Evolutionary conservation across 2,888 invertebrate species (phyloP).

Genomic region (Mayetiola destructor): DNA sequence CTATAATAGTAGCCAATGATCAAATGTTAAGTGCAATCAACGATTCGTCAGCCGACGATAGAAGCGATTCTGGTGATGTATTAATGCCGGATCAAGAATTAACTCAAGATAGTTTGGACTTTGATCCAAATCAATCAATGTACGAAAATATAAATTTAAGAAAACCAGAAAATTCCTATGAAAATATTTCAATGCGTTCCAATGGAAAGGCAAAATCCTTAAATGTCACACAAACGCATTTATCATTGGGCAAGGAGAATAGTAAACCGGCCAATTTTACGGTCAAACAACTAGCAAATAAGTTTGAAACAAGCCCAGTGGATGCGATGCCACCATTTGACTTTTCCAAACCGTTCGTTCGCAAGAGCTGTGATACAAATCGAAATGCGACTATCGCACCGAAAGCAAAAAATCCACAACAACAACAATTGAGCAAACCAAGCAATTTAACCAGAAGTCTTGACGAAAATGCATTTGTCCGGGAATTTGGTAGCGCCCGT

Average conservation of each 20-base stretch:
- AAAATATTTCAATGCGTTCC: constrained; percentile 25
- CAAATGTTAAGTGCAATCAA: background rate
- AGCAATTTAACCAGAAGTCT: constrained; percentile 49
- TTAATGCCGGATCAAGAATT: constrained; percentile 21
- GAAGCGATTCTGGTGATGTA: constrained; percentile 21
- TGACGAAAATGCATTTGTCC: constrained; percentile 58
- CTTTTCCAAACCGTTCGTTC: constrained; percentile 30
- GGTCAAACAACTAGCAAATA: constrained; percentile 46
- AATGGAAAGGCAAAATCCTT: constrained; percentile 4
- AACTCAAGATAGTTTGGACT: constrained; percentile 23
- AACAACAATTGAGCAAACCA: constrained; percentile 42
- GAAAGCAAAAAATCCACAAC: constrained; percentile 38
- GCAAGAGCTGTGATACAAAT: constrained; percentile 13
- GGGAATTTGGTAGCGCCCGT: constrained; percentile 44
- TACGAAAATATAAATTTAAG: constrained; percentile 35
- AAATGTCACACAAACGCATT: background rate
- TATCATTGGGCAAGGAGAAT: background rate
- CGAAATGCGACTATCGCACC: constrained; percentile 38
- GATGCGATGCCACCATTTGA: constrained; percentile 43
- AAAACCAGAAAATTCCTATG: constrained; percentile 30
- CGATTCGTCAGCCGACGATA: constrained; percentile 17
- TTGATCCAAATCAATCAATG: constrained; percentile 26
- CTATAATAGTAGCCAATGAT: too few species aligned
- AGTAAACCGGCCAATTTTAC: constrained; percentile 33
- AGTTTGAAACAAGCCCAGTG: constrained; percentile 47